These are phyloP conservation scores for Andrena flavipes DNA, from an alignment of 2,888 invertebrate genomes.

Conservation along the genomic window DNA sequence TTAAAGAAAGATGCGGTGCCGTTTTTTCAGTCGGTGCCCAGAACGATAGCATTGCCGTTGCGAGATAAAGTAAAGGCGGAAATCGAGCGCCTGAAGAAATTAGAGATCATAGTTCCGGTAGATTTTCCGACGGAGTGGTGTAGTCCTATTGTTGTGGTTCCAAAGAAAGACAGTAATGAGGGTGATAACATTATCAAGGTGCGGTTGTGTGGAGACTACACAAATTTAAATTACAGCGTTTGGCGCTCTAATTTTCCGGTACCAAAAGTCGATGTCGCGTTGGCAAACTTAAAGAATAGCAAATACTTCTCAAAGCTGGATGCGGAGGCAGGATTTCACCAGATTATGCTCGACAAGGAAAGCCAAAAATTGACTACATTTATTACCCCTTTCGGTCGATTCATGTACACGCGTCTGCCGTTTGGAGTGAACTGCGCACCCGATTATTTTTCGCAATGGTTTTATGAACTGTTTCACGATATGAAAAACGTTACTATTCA, in stretches of 20 bases:
- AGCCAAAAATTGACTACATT: conserved; percentile 9
- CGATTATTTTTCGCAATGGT: conserved; percentile 41
- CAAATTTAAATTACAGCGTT: background rate
- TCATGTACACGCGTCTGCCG: conserved; percentile 22
- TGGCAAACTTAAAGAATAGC: background rate
- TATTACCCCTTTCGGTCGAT: conserved; percentile 15
- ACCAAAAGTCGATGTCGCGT: background rate
- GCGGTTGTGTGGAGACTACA: background rate
- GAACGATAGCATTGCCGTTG: conserved; percentile 1
- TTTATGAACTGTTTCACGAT: conserved; percentile 55
- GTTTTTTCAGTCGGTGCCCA: conserved; percentile 7
- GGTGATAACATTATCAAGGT: background rate
- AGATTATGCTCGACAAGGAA: background rate
- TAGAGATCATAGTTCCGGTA: background rate
- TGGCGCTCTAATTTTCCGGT: background rate
- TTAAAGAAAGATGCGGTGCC: too few species aligned
- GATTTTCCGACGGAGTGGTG: conserved; percentile 22
- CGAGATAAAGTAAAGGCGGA: conserved; percentile 11
- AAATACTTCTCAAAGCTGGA: conserved; percentile 15
- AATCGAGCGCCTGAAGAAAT: background rate
- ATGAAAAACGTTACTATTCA: too few species aligned
- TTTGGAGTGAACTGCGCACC: conserved; percentile 20
- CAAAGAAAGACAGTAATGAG: background rate
- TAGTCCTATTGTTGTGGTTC: conserved; percentile 9
- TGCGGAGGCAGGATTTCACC: conserved; percentile 12